Evolutionary conservation across 2,797 vertebrate species (phyloP), one percentile per base, ranked within the genome.

Genomic region (Limosa lapponica): DNA sequence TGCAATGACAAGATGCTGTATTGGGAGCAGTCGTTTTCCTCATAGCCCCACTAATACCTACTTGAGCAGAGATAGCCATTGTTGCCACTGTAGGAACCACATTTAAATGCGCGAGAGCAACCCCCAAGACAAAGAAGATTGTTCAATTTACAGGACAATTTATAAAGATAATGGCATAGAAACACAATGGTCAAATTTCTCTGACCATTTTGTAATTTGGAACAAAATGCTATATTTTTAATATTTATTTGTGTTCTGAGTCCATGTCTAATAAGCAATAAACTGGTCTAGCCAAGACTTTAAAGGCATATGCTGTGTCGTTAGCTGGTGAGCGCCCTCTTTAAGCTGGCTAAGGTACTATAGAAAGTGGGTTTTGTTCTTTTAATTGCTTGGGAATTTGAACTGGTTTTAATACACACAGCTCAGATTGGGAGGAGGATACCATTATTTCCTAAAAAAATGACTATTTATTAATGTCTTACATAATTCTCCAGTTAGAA

Each of bases 281-380:
- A 97, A 95, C 90, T 96, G 97, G 94, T 98, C 96, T 96, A 97
- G 97, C 94, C 94, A 94, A 96, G 96, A 96, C 90, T 89, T 95
- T 82, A 77, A 92, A 92, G 96, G 96, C 96, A 96, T 95, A 93
- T 95, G 95, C 95, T 96, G 85, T 90, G 93, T 96, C 81, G 5
- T 94, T 98, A 97, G 98, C 98, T 99, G 98, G 97, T 99, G 99
- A 98, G 98, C 98, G 98, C 98, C 99, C 98, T 98, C 97, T 97
- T 98, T 98, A 98, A 98, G 95, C 97, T 98, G 98, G 98, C 97
- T 98, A 97, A 98, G 98, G 98, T 98, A 99, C 98, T 98, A 98
- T 97, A 98, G 97, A 97, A 98, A 97, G 95, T 97, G 96, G 10
- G 81, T 97, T 98, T 96, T 98, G 83, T 97, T 97, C 72, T 98